Conservation (phyloP, 2,113 vertebrate species). For the Cromileptes altivelis region DNA sequence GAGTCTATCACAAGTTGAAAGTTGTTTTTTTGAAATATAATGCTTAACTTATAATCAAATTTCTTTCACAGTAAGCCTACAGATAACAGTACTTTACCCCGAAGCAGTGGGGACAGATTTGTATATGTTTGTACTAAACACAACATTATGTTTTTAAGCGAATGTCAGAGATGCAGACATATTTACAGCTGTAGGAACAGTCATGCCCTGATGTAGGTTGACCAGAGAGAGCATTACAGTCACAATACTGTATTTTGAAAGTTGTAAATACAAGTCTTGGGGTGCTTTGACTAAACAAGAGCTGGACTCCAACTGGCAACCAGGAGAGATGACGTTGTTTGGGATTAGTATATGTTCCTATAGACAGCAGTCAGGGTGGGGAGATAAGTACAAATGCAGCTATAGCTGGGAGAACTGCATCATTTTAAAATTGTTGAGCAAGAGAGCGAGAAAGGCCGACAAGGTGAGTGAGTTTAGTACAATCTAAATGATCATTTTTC, state of each 20-base stretch:
- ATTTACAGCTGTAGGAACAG: neutral
- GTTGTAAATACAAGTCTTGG: neutral
- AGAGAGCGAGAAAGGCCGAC: neutral
- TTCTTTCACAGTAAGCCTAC: neutral
- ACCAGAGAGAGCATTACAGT: neutral
- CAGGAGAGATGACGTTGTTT: neutral
- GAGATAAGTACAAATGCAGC: accelerated
- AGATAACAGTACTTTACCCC: neutral
- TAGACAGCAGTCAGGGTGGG: accelerated
- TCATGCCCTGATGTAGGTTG: neutral
- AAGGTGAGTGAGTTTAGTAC: conserved; percentile 3
- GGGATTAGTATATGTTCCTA: neutral
- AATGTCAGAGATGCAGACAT: neutral
- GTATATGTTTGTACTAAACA: neutral
- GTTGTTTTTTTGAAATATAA: neutral
- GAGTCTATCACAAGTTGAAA: neutral
- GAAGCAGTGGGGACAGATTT: neutral
- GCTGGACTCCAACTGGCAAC: neutral
- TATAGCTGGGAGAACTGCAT: neutral
- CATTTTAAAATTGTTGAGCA: neutral
- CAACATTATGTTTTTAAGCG: neutral
- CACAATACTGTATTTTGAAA: neutral
- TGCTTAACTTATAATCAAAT: neutral
- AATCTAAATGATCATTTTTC: neutral
- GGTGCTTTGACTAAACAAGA: neutral